These are phyloP conservation scores for Ageneiosus marmoratus DNA, from an alignment of 2,113 vertebrate species.

Conservation along the genomic window DNA sequence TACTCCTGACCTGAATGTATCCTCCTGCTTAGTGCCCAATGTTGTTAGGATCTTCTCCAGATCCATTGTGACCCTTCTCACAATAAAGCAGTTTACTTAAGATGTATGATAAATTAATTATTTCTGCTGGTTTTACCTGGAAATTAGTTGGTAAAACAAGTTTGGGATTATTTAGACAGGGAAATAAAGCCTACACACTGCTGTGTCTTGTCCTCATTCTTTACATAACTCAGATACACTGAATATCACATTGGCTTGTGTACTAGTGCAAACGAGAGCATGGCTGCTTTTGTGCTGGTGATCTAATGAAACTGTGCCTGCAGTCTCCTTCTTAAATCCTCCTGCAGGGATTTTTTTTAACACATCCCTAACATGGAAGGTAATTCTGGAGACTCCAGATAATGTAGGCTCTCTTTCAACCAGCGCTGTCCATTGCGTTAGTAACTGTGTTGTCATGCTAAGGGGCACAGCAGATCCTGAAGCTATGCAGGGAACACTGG, in stretches of 20 bases:
- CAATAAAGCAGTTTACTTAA: neutral
- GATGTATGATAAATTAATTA: neutral
- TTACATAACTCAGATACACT: neutral
- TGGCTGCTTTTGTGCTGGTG: neutral
- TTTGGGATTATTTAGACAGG: neutral
- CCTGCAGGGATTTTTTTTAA: neutral
- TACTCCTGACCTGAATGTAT: too few species aligned
- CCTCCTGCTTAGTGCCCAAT: neutral
- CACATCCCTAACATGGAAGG: neutral
- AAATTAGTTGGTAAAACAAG: neutral
- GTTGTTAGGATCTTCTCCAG: neutral
- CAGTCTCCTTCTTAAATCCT: neutral
- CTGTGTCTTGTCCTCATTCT: neutral
- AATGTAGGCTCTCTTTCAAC: neutral
- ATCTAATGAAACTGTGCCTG: neutral
- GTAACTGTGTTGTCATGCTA: neutral
- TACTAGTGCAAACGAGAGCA: neutral
- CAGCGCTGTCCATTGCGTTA: neutral
- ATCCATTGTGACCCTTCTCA: neutral
- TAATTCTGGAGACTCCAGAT: neutral
- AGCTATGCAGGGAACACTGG: neutral
- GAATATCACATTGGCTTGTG: neutral
- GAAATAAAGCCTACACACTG: neutral
- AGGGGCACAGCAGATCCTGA: neutral
- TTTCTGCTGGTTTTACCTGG: neutral